Base-by-base conservation (phyloP, 1,140 invertebrate genomes). In the Drosophila miranda region DNA sequence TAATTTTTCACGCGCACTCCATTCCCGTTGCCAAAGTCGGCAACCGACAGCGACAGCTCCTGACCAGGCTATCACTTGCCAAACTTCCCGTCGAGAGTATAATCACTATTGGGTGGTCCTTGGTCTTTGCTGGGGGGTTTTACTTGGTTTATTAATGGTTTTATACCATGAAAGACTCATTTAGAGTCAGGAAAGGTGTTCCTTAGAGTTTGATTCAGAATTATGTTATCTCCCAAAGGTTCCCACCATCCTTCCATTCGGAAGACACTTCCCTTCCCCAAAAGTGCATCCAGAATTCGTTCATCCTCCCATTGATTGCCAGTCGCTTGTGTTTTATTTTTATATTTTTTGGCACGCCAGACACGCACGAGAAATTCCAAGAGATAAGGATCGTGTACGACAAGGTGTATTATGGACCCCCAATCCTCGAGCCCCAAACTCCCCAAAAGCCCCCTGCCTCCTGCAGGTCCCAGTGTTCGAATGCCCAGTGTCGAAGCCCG, bases 341-440 rank as follows among this genome's bases (percentile, higher is more conserved):
- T 76, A 75, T 73, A 73, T 64, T 75, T 78, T 86, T 77, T 86
- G 82, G 77, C 81, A 86, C 81, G 64, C 63, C 82, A 74, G 68
- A 86, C 81, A 86, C 81, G 82, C 81, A 86, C 81, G 78, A 87
- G 78, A 86, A 86, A 86, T 86, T 86, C 81, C 81, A 77, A 89
- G 83, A 88, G 84, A 89, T 89, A 89, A 89, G 84, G 76, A 89
- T 89, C 84, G 84, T 89, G 84, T 89, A 89, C 84, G 84, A 89
- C 84, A 89, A 89, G 84, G 84, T 89, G 84, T 89, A 89, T 89
- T 89, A 89, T 89, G 84, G 84, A 84, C 73, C 80, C 81, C 64
- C 69, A 76, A 60, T 68, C 64, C 64, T 23, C 49, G 26, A 46
- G 45, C 38, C 28, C 30, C 13, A 34, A 23, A 8, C 38, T 5